These are phyloP conservation scores for Dicentrarchus labrax DNA, from an alignment of 2,113 vertebrate genomes.

Conservation along the genomic window DNA sequence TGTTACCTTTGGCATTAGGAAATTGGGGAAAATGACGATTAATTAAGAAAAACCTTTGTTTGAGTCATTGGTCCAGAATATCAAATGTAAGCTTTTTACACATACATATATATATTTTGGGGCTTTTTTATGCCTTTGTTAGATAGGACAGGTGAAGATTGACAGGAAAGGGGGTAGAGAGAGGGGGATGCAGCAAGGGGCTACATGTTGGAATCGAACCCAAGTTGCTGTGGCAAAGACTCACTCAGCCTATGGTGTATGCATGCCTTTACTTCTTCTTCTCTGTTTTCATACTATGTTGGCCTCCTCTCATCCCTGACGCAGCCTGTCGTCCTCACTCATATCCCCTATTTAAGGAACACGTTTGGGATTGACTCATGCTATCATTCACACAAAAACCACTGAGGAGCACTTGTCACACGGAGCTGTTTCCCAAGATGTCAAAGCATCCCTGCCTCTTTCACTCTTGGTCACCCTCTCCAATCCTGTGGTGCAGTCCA, in stretches of 20 bases:
- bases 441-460: constrained; percentile 9
- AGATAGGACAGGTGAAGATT: too few relatives aligned
- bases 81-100: not conserved
- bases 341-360: not conserved
- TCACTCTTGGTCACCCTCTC: constrained; percentile 4
- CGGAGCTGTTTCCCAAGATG: not conserved
- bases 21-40: not conserved
- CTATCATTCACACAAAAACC: constrained; percentile 27
- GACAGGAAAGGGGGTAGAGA: too few relatives aligned
- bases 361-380: not conserved
- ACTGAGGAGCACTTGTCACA: constrained; percentile 16
- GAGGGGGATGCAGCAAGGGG: too few relatives aligned
- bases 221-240: too few relatives aligned
- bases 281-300: not conserved
- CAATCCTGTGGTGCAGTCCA: not conserved
- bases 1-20: not conserved
- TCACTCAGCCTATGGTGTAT: too few relatives aligned
- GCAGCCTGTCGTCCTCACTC: constrained; percentile 17
- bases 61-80: too few relatives aligned
- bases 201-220: too few relatives aligned
- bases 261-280: too few relatives aligned
- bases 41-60: too few relatives aligned
- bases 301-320: not conserved
- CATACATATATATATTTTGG: too few relatives aligned
- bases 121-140: too few relatives aligned